A percentile compares a stretch with the other conserved stretches of the same genome.
Conservation (phyloP, 2,797 vertebrate species). For the Acipenser oxyrinchus region DNA sequence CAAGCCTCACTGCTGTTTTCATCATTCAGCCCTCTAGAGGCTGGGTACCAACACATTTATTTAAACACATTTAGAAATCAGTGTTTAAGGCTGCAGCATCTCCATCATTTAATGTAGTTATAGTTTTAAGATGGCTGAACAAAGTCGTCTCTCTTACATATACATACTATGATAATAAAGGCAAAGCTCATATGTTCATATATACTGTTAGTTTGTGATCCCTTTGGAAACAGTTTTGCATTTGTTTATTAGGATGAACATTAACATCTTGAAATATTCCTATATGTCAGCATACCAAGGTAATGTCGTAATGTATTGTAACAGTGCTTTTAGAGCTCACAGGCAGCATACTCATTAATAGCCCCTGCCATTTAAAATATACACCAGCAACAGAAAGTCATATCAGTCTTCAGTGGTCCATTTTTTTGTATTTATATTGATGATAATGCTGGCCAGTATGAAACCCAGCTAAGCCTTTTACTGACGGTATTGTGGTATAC, state of each 20-base stretch:
- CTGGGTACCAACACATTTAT: no score
- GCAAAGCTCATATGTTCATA: no score
- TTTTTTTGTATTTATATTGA: not conserved
- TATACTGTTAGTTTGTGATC: no score
- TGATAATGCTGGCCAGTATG: conserved; percentile 11
- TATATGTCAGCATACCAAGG: not conserved
- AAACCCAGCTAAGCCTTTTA: conserved; percentile 13
- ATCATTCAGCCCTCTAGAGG: no score
- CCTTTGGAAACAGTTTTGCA: not conserved
- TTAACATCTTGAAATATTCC: not conserved
- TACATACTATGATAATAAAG: no score
- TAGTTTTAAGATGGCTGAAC: no score
- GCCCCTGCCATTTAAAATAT: not conserved
- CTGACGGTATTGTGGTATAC: conserved; percentile 18
- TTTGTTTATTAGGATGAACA: not conserved
- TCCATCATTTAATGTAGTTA: no score
- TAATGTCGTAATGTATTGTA: conserved; percentile 4
- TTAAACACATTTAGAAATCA: no score
- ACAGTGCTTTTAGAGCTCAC: not conserved
- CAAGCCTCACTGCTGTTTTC: no score
- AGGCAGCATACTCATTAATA: conserved; percentile 1
- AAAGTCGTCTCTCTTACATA: no score
- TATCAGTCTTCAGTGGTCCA: not conserved
- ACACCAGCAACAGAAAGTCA: not conserved
- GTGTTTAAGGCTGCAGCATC: no score